Conservation (phyloP, 2,797 vertebrate genomes). For the Alectoris magna region DNA sequence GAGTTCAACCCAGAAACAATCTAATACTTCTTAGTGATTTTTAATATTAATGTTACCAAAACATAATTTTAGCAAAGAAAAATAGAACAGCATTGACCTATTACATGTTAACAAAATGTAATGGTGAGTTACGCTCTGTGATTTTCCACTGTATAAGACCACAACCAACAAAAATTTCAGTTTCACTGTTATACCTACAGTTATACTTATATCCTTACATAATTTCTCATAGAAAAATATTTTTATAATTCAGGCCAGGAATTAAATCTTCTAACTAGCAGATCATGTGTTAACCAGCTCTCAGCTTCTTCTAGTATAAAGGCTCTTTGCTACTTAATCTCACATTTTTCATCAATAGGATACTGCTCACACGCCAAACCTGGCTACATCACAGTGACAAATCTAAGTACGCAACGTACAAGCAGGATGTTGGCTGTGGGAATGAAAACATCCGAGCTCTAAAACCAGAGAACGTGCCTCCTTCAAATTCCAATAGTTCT, state of each 20-base stretch:
- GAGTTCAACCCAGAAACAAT: neutral
- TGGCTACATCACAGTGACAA: neutral
- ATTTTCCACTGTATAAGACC: neutral
- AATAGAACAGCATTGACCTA: neutral
- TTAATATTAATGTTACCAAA: slow-evolving; percentile 14
- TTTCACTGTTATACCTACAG: neutral
- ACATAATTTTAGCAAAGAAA: neutral
- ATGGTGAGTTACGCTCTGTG: neutral
- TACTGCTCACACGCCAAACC: neutral
- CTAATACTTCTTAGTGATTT: neutral
- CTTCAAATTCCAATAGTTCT: neutral
- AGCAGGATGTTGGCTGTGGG: neutral
- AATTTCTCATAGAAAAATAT: neutral
- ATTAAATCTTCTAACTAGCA: neutral
- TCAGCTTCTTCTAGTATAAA: neutral
- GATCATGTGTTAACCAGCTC: fast-evolving
- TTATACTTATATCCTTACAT: neutral
- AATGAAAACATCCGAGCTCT: neutral
- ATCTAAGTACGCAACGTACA: neutral
- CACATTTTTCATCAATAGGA: neutral
- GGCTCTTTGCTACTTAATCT: neutral
- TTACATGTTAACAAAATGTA: neutral
- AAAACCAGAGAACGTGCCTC: neutral
- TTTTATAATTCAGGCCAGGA: neutral
- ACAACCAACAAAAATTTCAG: neutral